Evolutionary conservation across 2,113 vertebrate species (phyloP).

Genomic region (Colius striatus): DNA sequence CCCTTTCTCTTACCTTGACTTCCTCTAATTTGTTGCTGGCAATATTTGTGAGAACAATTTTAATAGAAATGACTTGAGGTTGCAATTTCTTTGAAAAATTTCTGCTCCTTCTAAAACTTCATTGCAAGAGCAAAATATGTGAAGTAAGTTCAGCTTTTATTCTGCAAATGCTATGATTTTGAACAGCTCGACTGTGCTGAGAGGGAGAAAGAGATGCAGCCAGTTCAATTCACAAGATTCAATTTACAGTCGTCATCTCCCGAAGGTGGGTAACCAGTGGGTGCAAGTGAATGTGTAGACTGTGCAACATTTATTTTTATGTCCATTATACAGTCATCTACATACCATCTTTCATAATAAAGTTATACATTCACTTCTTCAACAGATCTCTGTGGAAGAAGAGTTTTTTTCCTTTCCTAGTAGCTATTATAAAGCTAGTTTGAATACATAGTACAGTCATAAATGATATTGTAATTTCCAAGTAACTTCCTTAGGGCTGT

Average conservation of each 20-base stretch:
- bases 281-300: not conserved
- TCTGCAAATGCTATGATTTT: not conserved
- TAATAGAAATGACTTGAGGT: not conserved
- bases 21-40: constrained; percentile 38
- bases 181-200: not conserved
- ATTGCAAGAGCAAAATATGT: not conserved
- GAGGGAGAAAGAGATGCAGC: not conserved
- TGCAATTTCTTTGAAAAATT: not conserved
- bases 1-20: constrained; percentile 45
- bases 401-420: not conserved
- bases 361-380: not conserved
- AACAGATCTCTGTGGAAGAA: not conserved
- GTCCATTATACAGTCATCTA: not conserved
- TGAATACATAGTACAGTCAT: not conserved
- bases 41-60: constrained; percentile 16
- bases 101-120: not conserved
- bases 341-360: not conserved
- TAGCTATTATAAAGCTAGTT: not conserved
- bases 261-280: not conserved
- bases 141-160: not conserved
- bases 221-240: not conserved
- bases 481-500: not conserved
- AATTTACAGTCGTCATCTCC: not conserved
- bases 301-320: not conserved
- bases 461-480: not conserved